A percentile compares a stretch with the other conserved stretches of the same genome.
phyloP scores from a whole-genome alignment of 1,140 invertebrate species.

The Drosophila lacertosa region DNA sequence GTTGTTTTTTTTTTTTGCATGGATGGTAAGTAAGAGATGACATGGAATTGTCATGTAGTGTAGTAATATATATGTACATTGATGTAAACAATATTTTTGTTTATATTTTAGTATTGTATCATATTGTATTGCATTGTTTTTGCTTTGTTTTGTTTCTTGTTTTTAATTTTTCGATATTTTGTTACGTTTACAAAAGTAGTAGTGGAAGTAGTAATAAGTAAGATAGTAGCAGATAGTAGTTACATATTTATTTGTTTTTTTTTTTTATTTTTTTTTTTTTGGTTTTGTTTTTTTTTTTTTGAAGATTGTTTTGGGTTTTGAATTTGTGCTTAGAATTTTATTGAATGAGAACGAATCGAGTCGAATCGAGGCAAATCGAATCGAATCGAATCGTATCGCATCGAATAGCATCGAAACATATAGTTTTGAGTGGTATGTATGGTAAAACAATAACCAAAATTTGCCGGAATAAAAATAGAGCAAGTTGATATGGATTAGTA shows the following conservation, averaged over 20 bases:
- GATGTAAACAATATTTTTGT: slow-evolving; percentile 32
- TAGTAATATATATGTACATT: slow-evolving; percentile 42
- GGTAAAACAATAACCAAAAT: slow-evolving; percentile 74
- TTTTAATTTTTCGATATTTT: slow-evolving; percentile 21
- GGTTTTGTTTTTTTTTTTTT: slow-evolving; percentile 11
- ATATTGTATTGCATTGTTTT: slow-evolving; percentile 10
- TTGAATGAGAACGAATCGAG: slow-evolving; percentile 59
- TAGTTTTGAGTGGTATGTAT: slow-evolving; percentile 63
- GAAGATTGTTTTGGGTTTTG: slow-evolving; percentile 31
- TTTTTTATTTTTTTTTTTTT: slow-evolving; percentile 38
- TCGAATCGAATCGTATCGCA: too few relatives aligned
- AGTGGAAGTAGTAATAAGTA: slow-evolving; percentile 58
- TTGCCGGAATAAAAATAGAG: slow-evolving; percentile 79
- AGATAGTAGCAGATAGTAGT: slow-evolving; percentile 74
- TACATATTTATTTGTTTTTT: slow-evolving; percentile 50
- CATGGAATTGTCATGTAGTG: slow-evolving; percentile 33
- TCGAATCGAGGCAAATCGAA: too few relatives aligned
- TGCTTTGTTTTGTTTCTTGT: slow-evolving; percentile 16
- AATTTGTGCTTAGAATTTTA: slow-evolving; percentile 40
- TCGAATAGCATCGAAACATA: too few relatives aligned
- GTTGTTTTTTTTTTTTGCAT: slow-evolving; percentile 30
- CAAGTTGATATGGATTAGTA: slow-evolving; percentile 84
- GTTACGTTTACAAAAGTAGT: slow-evolving; percentile 46
- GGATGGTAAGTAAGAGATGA: slow-evolving; percentile 25
- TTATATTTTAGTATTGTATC: slow-evolving; percentile 13